Percentiles rank a stretch among this genome's conserved stretches.
Conservation (phyloP, 2,888 invertebrate genomes). For the Drosophila meridiana region DNA sequence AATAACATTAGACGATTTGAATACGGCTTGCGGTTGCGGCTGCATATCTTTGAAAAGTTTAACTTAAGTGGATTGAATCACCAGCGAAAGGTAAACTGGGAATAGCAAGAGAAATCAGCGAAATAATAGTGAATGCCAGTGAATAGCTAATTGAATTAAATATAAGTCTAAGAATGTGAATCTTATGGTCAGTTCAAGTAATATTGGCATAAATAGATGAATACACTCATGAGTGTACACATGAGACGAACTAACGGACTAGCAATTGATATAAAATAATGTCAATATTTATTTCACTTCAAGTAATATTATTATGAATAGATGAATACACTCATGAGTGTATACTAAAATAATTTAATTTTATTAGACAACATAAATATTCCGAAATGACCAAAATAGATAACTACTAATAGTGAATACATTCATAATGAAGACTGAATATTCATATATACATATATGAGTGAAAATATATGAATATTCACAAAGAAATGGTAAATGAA, state of each 20-base stretch:
- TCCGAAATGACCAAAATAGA: too few relatives aligned
- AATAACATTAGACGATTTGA: constrained; percentile 29
- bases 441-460: too few relatives aligned
- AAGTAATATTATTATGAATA: constrained; percentile 2
- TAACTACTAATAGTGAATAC: too few relatives aligned
- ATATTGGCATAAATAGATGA: constrained; percentile 3
- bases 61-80: constrained; percentile 47
- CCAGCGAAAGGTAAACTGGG: constrained; percentile 9
- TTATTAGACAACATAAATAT: too few relatives aligned
- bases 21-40: constrained; percentile 5
- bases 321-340: neutral
- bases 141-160: constrained; percentile 4
- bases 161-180: neutral
- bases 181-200: neutral
- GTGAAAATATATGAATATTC: neutral
- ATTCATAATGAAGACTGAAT: too few relatives aligned
- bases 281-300: neutral
- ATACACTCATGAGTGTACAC: neutral
- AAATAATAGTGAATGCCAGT: neutral
- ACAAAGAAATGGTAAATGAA: neutral
- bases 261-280: too few relatives aligned
- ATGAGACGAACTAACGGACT: too few relatives aligned
- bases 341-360: too few relatives aligned
- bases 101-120: constrained; percentile 6
- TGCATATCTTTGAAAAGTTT: constrained; percentile 3